Conservation (phyloP, 2,888 invertebrate species). For the Cantharis nigra region DNA sequence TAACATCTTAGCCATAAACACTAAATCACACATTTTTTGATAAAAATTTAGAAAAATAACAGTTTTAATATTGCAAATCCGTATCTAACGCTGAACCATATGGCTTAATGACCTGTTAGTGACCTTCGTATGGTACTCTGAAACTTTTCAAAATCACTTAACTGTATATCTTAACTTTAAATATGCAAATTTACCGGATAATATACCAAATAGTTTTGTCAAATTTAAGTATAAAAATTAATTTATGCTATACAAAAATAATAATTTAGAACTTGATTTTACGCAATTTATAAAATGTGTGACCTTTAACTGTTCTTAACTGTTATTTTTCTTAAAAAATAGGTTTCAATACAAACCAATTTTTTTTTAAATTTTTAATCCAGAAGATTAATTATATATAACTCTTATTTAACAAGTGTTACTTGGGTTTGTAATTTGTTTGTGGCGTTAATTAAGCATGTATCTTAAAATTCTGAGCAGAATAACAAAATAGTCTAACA, state of each 20-base stretch:
- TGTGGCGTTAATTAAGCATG: background rate
- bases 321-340: background rate
- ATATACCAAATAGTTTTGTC: slow-evolving; percentile 18
- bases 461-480: background rate
- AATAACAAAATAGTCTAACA: background rate
- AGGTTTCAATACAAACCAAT: background rate
- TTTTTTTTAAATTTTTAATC: background rate
- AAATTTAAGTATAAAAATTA: slow-evolving; percentile 18
- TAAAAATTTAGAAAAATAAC: slow-evolving; percentile 1
- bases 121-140: slow-evolving; percentile 18
- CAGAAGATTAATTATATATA: background rate
- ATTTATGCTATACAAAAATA: slow-evolving; percentile 8
- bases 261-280: slow-evolving; percentile 8
- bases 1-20: background rate
- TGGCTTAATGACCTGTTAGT: slow-evolving; percentile 25
- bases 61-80: background rate
- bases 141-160: slow-evolving; percentile 18
- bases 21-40: background rate
- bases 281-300: background rate
- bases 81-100: slow-evolving; percentile 2
- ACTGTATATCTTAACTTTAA: slow-evolving; percentile 23
- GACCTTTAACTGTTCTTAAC: background rate
- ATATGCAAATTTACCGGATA: slow-evolving; percentile 22
- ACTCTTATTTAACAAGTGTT: background rate
- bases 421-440: background rate